phyloP scores from a whole-genome alignment of 2,113 vertebrate species.

The Clupea harengus region DNA sequence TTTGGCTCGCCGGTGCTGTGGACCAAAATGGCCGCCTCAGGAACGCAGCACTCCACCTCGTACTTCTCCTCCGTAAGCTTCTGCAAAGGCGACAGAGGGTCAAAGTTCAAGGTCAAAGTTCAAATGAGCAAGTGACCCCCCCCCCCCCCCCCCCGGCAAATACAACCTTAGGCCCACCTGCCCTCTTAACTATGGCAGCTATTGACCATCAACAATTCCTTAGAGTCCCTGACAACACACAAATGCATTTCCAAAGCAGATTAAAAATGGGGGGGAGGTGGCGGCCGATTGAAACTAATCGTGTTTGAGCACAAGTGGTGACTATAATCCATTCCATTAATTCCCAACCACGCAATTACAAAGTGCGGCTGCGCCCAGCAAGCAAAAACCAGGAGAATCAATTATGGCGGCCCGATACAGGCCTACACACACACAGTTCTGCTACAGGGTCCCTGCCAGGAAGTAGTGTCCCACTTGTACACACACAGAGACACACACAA shows the following conservation, averaged over 20 bases:
- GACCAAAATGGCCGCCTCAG: constrained; percentile 91
- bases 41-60: constrained; percentile 82
- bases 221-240: neutral
- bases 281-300: constrained; percentile 30
- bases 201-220: neutral
- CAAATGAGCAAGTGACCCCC: neutral
- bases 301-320: constrained; percentile 1
- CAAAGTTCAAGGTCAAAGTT: constrained; percentile 18
- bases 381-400: constrained; percentile 27
- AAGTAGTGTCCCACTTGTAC: no score
- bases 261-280: neutral
- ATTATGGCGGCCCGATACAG: neutral
- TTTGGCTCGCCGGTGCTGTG: constrained; percentile 86
- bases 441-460: no score
- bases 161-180: neutral
- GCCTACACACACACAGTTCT: neutral
- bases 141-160: neutral
- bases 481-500: no score
- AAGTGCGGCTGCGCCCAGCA: constrained; percentile 20
- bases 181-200: neutral
- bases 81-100: constrained; percentile 68
- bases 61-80: constrained; percentile 96
- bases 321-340: constrained; percentile 38
- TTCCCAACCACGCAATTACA: constrained; percentile 27
- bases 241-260: constrained; percentile 29